Evolutionary conservation across 2,113 vertebrate genomes (phyloP).

Genomic region (Scolopax mira): DNA sequence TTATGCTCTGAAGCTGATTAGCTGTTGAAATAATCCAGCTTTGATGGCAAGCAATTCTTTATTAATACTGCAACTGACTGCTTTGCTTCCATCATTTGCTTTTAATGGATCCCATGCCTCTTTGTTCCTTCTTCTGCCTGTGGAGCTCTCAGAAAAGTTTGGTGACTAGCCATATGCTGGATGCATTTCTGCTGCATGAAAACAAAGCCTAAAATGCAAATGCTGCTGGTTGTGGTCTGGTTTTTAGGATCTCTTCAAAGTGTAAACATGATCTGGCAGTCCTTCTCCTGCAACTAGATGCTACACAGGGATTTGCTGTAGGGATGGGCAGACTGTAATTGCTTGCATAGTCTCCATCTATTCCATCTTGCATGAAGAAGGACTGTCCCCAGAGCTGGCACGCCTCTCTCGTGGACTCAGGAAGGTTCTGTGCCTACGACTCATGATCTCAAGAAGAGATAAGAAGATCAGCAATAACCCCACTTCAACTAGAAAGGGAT

Average conservation of each 20-base stretch:
- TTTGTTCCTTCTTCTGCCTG: not conserved
- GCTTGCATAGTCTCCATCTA: not conserved
- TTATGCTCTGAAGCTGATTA: constrained; percentile 26
- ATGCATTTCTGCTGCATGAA: not conserved
- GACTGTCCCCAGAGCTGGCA: not conserved
- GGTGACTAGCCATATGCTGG: not conserved
- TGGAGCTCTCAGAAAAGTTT: not conserved
- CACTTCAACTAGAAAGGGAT: not conserved
- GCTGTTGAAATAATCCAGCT: constrained; percentile 20
- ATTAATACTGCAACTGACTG: not conserved
- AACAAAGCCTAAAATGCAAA: not conserved
- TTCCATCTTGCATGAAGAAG: not conserved
- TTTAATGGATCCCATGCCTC: not conserved
- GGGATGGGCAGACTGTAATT: not conserved
- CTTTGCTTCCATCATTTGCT: not conserved
- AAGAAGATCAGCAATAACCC: not conserved
- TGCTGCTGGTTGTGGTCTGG: not conserved
- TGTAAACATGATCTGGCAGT: not conserved
- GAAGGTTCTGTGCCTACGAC: not conserved
- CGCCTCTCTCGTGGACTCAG: not conserved
- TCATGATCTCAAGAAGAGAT: not conserved
- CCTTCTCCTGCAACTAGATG: not conserved
- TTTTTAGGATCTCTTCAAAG: not conserved
- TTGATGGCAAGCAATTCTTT: not conserved
- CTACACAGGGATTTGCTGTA: not conserved